Evolutionary conservation across 2,797 vertebrate species (phyloP), one percentile per base, ranked within the genome.

Genomic region (Molossus alvarezi): DNA sequence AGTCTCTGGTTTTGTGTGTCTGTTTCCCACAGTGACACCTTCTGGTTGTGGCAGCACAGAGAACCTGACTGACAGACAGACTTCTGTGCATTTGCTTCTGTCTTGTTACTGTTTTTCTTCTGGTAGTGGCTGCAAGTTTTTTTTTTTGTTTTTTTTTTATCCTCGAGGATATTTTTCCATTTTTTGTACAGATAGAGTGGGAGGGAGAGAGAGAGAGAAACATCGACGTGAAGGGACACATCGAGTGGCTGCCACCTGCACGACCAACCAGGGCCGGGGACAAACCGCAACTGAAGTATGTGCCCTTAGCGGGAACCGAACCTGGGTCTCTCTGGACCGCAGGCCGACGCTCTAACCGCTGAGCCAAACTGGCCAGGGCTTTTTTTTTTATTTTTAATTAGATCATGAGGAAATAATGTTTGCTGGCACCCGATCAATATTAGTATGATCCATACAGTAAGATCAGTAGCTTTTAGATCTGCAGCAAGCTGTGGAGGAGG

Each of bases 141-240:
- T 97, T 96, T 62, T 71, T 96, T 97, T 33, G 64, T 96, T 97
- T 97, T 96, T 62, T 71, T 96, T 97, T 97, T 96, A 33, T 33
- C 33, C 33, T 33, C 33, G 33, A 33, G 33, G 33, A 33, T 33
- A 33, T 33, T 33, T 33, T 33, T 33, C 33, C 33, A 33, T 33
- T 33, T 33, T 33, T 33, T 33, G 33, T 33, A 33, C 33, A 33
- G 33, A 33, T 33, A 33, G 33, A 33, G 33, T 33, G 33, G 33
- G 33, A 33, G 33, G 33, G 33, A 33, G 33, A 33, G 33, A 33
- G 33, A 33, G 33, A 33, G 33, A 33, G 33, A 33, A 33, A 33
- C 33, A 33, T 33, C 33, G 33, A 33, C 33, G 33, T 33, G 33
- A 33, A 33, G 33, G 3, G 33, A 33, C 33, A 33, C 33, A 33